Evolutionary conservation across 2,113 vertebrate species (phyloP), one percentile per base, ranked within the genome.

Genomic region (Corythornis vintsioides): DNA sequence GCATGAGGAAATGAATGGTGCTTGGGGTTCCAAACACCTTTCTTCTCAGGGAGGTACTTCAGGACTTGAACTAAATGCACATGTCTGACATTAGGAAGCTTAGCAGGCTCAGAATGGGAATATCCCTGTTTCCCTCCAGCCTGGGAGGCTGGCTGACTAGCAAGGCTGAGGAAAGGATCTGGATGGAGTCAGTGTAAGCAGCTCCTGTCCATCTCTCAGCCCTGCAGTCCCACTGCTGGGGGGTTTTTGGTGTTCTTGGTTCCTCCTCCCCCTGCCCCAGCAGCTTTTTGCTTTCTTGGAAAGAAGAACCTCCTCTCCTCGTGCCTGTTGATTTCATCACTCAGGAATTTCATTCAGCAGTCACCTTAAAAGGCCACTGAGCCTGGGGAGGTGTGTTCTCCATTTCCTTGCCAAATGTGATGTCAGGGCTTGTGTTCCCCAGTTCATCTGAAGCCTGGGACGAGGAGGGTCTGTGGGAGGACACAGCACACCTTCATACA

Each of bases 21-120:
- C 48, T 83, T 83, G 40, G 65, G 40, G 35, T 85, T 94, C 83
- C 11, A 2, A 16, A 66, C 77, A 61, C 64, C 52, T 77, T 94
- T 80, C 64, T 82, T 73, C 79, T 73, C 56, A 80, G 64, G n/a
- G 90, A 84, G 61, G 85, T 63, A 93, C 91, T 95, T 92, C 82
- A 85, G 67, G 67, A 77, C 87, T 87, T 92, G 89, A 92, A 15
- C 13, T 31, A 86, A 86, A 87, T 75, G 72, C 95, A 96, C 86
- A 84, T 93, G 94, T 94, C 91, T 97, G 89, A 73, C 83, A 91
- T 96, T 96, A 96, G 92, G 92, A 83, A 85, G 90, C 94, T 97
- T 96, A 97, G 95, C 93, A 87, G 94, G 92, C 95, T 96, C 87
- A 83, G 90, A 95, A 79, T 83, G 85, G 71, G 81, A 80, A 79